These are phyloP conservation scores for Lydus trimaculatus DNA, from an alignment of 2,888 invertebrate species.

Conservation along the genomic window DNA sequence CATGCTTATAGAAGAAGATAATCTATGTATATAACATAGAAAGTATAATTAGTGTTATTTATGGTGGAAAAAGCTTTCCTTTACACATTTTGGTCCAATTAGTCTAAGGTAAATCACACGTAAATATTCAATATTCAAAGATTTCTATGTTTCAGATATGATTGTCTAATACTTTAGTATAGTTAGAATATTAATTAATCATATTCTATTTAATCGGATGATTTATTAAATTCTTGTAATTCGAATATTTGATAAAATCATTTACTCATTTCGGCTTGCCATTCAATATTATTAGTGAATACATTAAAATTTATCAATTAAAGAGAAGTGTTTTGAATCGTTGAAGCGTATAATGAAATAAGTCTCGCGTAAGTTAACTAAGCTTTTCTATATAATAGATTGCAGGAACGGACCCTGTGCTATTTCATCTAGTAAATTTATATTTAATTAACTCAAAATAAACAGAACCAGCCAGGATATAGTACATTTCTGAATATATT, in stretches of 20 bases:
- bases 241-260: neutral
- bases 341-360: conserved; percentile 31
- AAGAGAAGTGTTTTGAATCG: conserved; percentile 31
- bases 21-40: neutral
- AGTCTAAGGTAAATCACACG: too few relatives aligned
- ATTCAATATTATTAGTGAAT: conserved; percentile 15
- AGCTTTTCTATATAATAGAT: conserved; percentile 31
- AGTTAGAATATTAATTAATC: neutral
- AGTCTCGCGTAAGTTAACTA: conserved; percentile 32
- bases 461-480: conserved; percentile 15
- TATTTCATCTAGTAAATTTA: conserved; percentile 27
- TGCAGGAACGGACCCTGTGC: conserved; percentile 26
- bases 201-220: neutral
- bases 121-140: too few relatives aligned
- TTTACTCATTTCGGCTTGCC: neutral
- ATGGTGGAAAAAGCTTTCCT: too few relatives aligned
- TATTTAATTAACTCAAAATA: conserved; percentile 33
- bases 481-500: conserved; percentile 7
- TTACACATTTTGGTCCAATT: too few relatives aligned
- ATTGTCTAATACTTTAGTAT: neutral
- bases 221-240: neutral
- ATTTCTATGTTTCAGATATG: too few relatives aligned
- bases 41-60: neutral
- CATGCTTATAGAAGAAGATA: neutral
- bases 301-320: conserved; percentile 33